phyloP scores from a whole-genome alignment of 1,140 invertebrate species.

The Drosophila santomea region DNA sequence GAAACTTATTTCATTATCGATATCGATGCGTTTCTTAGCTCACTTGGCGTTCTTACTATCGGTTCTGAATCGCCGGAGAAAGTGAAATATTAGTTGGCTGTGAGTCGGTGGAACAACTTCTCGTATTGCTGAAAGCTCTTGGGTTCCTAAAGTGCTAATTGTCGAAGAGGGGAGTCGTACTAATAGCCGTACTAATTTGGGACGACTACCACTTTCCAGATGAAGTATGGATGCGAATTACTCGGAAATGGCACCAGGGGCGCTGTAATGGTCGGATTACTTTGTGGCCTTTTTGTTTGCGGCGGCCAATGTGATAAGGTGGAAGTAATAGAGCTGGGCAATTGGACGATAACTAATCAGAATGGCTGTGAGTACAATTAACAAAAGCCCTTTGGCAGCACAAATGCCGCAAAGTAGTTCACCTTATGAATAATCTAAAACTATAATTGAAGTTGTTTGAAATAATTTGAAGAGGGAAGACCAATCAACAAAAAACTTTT shows the following conservation, averaged over 20 bases:
- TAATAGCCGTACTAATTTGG: conserved; percentile 26
- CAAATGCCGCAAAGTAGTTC: background rate
- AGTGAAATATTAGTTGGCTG: conserved; percentile 35
- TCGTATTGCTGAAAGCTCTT: background rate
- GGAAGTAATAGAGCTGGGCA: conserved; percentile 59
- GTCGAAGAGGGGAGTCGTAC: conserved; percentile 9
- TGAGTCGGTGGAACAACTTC: conserved; percentile 13
- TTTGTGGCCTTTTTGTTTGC: conserved; percentile 24
- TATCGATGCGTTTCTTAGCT: conserved; percentile 12
- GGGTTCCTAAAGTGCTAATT: background rate
- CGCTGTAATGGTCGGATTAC: conserved; percentile 22
- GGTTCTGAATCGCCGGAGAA: background rate
- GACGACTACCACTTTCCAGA: conserved; percentile 9
- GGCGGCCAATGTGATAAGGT: conserved; percentile 53
- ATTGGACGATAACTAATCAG: conserved; percentile 72
- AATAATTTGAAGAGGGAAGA: background rate
- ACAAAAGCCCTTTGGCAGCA: background rate
- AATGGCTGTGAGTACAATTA: conserved; percentile 67
- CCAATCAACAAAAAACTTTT: background rate
- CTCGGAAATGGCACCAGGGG: conserved; percentile 8
- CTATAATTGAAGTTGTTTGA: too few relatives aligned
- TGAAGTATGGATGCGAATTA: conserved; percentile 6
- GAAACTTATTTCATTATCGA: conserved; percentile 23
- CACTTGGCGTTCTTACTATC: background rate
- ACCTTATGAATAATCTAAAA: background rate